Evolutionary conservation across 2,113 vertebrate genomes (phyloP).

Genomic region (Patagioenas fasciata): DNA sequence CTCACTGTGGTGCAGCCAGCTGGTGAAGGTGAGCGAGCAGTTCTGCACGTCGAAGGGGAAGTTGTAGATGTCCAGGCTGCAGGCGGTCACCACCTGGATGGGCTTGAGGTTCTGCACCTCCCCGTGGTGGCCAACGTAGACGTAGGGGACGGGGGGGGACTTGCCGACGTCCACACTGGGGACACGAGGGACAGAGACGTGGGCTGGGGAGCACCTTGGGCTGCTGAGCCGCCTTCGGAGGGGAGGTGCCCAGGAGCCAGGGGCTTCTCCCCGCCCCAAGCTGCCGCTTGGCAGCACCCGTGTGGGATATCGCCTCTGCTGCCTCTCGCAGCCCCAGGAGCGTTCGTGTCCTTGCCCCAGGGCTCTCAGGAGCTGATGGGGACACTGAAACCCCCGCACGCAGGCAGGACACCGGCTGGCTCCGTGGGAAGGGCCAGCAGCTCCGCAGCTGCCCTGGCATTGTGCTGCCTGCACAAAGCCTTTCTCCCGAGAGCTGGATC

Average conservation of each 20-base stretch:
- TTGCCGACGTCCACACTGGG: constrained; percentile 93
- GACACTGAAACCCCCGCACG: too few relatives aligned
- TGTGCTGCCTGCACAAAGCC: constrained; percentile 62
- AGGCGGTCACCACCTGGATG: constrained; percentile 94
- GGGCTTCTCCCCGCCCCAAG: not conserved
- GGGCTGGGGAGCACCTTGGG: not conserved
- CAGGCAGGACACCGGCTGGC: too few relatives aligned
- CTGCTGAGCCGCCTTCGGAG: rapidly evolving
- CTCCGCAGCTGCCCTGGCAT: constrained; percentile 65
- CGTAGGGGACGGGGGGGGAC: constrained; percentile 92
- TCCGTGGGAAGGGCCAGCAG: not conserved
- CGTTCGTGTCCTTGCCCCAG: not conserved
- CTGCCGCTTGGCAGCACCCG: not conserved
- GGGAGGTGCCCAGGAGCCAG: rapidly evolving
- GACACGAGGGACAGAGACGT: not conserved
- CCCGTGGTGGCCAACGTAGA: constrained; percentile 86
- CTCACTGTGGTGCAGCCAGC: constrained; percentile 85
- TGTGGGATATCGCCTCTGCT: too few relatives aligned
- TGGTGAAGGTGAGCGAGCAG: constrained; percentile 96
- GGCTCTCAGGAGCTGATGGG: too few relatives aligned
- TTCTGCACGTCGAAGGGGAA: constrained; percentile 98
- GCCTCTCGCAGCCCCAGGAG: not conserved
- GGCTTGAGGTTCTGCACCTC: constrained; percentile 94
- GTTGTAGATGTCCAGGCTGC: constrained; percentile 97
- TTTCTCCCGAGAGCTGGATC: constrained; percentile 46